Percentiles rank a stretch among this genome's conserved stretches.
Conservation (phyloP, 2,888 invertebrate species). For the Protodeltote pygarga region DNA sequence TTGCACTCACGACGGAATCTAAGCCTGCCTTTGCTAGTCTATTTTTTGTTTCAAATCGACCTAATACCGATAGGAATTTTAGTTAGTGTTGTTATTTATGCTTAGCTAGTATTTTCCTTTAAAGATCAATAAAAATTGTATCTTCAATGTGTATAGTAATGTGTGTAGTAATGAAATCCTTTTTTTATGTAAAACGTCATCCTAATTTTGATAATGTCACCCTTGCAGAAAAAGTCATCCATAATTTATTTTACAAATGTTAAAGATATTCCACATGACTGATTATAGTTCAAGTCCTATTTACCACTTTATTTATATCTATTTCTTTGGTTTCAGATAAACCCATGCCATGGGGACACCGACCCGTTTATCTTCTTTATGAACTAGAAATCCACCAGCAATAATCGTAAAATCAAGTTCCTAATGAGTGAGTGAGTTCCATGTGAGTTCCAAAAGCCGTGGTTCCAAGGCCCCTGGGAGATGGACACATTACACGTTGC, state of each 20-base stretch:
- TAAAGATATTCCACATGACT: too few species aligned
- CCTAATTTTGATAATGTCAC: too few species aligned
- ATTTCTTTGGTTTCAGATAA: conserved; percentile 60
- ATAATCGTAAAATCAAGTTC: conserved; percentile 28
- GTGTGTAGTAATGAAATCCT: too few species aligned
- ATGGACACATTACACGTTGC: conserved; percentile 82
- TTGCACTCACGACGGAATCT: conserved; percentile 35
- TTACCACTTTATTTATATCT: conserved; percentile 10
- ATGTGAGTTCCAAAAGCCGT: conserved; percentile 32
- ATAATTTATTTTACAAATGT: too few species aligned
- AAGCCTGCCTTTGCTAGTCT: too few species aligned
- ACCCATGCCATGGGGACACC: conserved; percentile 55
- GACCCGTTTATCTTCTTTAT: conserved; percentile 32
- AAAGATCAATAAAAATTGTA: too few species aligned
- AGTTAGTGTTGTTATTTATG: too few species aligned
- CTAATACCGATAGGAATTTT: neutral
- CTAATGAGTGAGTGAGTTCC: conserved; percentile 29
- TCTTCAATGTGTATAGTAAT: too few species aligned
- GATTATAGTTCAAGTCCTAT: conserved; percentile 1
- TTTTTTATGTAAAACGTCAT: too few species aligned
- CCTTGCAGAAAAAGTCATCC: too few species aligned
- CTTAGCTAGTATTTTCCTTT: too few species aligned
- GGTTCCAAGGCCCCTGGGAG: conserved; percentile 6
- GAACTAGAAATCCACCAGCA: conserved; percentile 27
- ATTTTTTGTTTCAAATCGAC: conserved; percentile 11